Percentiles rank a stretch among this genome's conserved stretches.
phyloP scores from a whole-genome alignment of 2,113 vertebrate species.

The Lanius collurio region DNA sequence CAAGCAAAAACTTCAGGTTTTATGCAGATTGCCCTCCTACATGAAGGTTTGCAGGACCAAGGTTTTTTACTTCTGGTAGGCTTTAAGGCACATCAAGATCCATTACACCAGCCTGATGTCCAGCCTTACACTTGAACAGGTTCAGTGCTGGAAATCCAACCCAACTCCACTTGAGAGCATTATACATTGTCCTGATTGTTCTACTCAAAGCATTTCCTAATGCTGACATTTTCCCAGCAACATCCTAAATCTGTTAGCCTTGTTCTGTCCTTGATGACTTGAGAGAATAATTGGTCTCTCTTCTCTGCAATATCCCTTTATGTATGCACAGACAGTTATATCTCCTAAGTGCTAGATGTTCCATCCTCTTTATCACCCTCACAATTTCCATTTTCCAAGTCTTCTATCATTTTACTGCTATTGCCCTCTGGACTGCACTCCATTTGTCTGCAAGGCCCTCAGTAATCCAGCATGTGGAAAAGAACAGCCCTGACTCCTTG shows the following conservation, averaged over 20 bases:
- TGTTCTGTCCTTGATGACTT: conserved; percentile 37
- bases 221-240: conserved; percentile 25
- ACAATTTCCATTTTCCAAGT: conserved; percentile 26
- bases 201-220: conserved; percentile 30
- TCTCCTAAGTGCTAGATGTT: conserved; percentile 42
- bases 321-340: conserved; percentile 37
- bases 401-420: conserved; percentile 18
- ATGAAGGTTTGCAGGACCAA: neutral
- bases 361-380: conserved; percentile 43
- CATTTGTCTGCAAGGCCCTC: conserved; percentile 13
- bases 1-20: neutral
- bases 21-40: neutral
- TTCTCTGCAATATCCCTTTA: conserved; percentile 41
- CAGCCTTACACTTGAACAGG: neutral
- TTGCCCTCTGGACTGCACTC: neutral
- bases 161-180: neutral
- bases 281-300: conserved; percentile 39
- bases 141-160: conserved; percentile 15
- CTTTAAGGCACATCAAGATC: neutral
- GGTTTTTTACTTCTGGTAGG: neutral
- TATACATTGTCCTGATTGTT: conserved; percentile 8
- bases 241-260: conserved; percentile 41
- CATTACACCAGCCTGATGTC: neutral
- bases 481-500: neutral
- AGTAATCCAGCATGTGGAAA: neutral